Conservation (phyloP, 2,888 invertebrate species). For the Rutpela maculata region DNA sequence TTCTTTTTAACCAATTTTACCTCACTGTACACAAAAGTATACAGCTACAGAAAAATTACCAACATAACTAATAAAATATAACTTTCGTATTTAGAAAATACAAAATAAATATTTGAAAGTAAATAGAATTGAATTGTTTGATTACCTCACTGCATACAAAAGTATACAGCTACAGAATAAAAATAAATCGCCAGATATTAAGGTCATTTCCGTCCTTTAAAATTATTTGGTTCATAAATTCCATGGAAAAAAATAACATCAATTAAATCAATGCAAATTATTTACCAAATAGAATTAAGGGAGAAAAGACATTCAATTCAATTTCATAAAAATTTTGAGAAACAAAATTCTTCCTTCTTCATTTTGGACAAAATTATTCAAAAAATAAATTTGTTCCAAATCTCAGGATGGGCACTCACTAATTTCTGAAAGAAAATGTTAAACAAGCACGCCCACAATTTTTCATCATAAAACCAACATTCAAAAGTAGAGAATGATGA, state of each 20-base stretch:
- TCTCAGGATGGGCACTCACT: background rate
- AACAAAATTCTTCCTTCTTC: too few relatives aligned
- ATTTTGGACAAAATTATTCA: background rate
- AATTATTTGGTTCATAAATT: too few relatives aligned
- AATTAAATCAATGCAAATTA: too few relatives aligned
- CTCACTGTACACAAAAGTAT: slow-evolving; percentile 24
- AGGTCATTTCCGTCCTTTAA: too few relatives aligned
- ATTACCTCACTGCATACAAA: slow-evolving; percentile 28
- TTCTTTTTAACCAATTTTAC: too few relatives aligned
- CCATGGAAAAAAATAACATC: too few relatives aligned
- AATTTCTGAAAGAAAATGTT: background rate
- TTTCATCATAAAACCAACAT: background rate
- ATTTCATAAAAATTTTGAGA: too few relatives aligned
- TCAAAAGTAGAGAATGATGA: background rate
- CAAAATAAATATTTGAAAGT: background rate
- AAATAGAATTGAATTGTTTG: background rate
- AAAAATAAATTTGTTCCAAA: background rate
- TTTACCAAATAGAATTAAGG: background rate
- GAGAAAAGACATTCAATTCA: background rate
- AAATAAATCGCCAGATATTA: too few relatives aligned
- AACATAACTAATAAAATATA: too few relatives aligned
- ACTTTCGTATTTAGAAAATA: background rate
- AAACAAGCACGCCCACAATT: background rate
- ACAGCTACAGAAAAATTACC: slow-evolving; percentile 1
- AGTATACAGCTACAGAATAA: background rate